These are phyloP conservation scores for Pristionchus mayeri DNA, from an alignment of 2,888 invertebrate genomes.

Conservation along the genomic window DNA sequence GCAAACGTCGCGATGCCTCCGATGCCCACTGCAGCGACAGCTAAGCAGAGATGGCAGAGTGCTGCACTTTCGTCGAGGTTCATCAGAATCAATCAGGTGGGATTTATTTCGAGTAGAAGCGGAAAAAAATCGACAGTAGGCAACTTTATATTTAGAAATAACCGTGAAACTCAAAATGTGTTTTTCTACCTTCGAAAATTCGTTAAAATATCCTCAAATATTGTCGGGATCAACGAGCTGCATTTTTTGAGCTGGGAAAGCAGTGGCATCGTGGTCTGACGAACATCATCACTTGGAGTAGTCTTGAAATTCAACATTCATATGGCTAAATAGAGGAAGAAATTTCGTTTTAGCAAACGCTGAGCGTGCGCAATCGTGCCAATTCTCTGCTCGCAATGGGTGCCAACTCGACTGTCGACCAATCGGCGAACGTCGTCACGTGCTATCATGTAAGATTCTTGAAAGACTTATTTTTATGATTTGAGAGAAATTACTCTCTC, in stretches of 20 bases:
- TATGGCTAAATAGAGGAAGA: background rate
- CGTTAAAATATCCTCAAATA: too few species aligned
- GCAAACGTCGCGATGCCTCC: constrained; percentile 62
- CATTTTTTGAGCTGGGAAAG: too few species aligned
- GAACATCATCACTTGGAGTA: too few species aligned
- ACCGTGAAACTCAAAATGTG: too few species aligned
- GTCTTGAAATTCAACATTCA: too few species aligned
- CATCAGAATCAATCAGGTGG: constrained; percentile 63
- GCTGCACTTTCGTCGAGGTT: constrained; percentile 72
- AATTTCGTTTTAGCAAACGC: constrained; percentile 28
- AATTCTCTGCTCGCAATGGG: constrained; percentile 49
- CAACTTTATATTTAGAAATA: too few species aligned
- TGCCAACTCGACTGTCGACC: constrained; percentile 52
- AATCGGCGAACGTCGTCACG: constrained; percentile 69
- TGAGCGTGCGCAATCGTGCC: constrained; percentile 41
- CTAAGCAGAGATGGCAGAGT: constrained; percentile 69
- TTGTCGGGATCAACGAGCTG: too few species aligned
- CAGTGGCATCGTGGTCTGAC: too few species aligned
- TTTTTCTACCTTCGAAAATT: background rate
- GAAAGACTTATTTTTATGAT: too few species aligned
- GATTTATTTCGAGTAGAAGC: too few species aligned
- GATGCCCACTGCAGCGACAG: constrained; percentile 51
- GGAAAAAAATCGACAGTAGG: too few species aligned
- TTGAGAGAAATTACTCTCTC: too few species aligned
- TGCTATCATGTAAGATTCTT: constrained; percentile 73